These are phyloP conservation scores for Gadopsis bispinosus DNA, from an alignment of 2,797 vertebrate species.

Conservation along the genomic window DNA sequence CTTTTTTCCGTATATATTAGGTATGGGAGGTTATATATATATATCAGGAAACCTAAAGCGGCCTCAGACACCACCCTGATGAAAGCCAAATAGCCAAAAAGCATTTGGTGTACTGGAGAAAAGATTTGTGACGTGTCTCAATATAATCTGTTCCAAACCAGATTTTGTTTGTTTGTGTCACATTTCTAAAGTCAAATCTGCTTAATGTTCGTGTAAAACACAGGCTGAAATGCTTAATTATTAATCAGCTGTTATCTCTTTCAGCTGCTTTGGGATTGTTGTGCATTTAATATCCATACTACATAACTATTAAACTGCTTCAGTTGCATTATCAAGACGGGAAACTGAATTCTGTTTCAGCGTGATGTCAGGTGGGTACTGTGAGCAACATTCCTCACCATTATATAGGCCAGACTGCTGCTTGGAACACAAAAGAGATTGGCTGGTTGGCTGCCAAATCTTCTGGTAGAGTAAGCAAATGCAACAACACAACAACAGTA, in stretches of 20 bases:
- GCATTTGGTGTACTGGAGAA: background rate
- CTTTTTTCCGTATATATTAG: background rate
- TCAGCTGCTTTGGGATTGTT: slow-evolving; percentile 23
- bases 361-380: slow-evolving; percentile 33
- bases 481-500: slow-evolving; percentile 51
- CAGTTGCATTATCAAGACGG: slow-evolving; percentile 23
- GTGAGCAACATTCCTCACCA: slow-evolving; percentile 29
- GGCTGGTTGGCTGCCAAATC: slow-evolving; percentile 53
- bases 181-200: background rate
- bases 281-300: slow-evolving; percentile 8
- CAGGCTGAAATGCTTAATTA: background rate
- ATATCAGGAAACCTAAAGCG: background rate
- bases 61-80: background rate
- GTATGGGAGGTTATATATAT: background rate
- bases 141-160: background rate
- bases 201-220: background rate
- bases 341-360: slow-evolving; percentile 36
- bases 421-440: slow-evolving; percentile 47
- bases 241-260: slow-evolving; percentile 14
- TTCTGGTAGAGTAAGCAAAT: slow-evolving; percentile 59
- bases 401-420: slow-evolving; percentile 49
- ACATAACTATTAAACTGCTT: slow-evolving; percentile 12
- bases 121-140: background rate
- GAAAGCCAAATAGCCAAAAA: background rate
- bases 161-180: background rate